phyloP scores from a whole-genome alignment of 2,113 vertebrate genomes.

The Phocoena sinus region DNA sequence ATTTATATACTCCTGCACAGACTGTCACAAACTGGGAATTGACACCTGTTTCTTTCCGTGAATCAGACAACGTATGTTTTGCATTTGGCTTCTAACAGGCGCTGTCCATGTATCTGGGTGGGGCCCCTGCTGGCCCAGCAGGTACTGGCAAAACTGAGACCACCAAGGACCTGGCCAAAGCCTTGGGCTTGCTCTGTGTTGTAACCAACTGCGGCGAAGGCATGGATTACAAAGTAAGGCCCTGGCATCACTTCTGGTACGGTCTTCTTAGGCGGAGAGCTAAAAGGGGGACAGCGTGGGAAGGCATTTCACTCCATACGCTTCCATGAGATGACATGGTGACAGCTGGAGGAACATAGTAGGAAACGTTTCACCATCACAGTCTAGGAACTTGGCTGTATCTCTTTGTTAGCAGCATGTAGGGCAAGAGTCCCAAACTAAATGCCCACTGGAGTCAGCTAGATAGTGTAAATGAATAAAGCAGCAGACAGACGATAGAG shows the following conservation, averaged over 20 bases:
- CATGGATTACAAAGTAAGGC: constrained; percentile 96
- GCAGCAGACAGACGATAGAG: not conserved
- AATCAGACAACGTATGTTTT: not conserved
- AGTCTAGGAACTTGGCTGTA: rapidly evolving
- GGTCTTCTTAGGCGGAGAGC: rapidly evolving
- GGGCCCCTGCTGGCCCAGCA: constrained; percentile 95
- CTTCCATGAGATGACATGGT: not conserved
- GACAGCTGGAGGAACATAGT: rapidly evolving
- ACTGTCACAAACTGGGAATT: not conserved
- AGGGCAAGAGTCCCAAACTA: not conserved
- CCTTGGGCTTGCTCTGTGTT: constrained; percentile 93
- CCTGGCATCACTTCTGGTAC: not conserved
- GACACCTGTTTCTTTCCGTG: not conserved
- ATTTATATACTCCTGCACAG: no score
- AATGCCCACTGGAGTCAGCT: no score
- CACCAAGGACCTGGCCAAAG: constrained; percentile 97
- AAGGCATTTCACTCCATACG: rapidly evolving
- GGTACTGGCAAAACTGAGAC: constrained; percentile 98
- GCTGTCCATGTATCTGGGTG: constrained; percentile 96
- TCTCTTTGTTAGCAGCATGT: not conserved
- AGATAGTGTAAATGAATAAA: rapidly evolving
- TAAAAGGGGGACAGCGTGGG: rapidly evolving
- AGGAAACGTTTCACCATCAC: rapidly evolving
- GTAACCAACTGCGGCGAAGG: constrained; percentile 98
- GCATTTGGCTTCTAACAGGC: constrained; percentile 82